Percentiles rank a stretch among this genome's conserved stretches.
phyloP scores from a whole-genome alignment of 2,113 vertebrate genomes.

The Ochotona princeps region DNA sequence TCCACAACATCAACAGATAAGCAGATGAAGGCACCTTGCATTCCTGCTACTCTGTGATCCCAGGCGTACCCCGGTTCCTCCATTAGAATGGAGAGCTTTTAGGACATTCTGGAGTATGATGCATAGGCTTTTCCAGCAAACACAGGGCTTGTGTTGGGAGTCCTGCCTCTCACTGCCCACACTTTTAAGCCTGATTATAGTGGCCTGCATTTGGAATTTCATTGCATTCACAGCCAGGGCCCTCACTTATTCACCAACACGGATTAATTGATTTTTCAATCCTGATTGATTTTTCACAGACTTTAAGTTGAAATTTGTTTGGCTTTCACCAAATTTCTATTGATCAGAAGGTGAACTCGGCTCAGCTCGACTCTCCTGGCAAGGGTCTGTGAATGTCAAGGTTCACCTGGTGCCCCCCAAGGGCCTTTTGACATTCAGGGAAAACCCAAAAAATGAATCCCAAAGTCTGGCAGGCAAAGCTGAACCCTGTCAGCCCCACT shows the following conservation, averaged over 20 bases:
- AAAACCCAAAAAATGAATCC: neutral
- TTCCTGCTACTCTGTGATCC: no score
- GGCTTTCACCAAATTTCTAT: slow-evolving; percentile 23
- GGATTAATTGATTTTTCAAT: neutral
- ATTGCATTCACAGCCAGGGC: neutral
- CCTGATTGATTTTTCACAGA: slow-evolving; percentile 49
- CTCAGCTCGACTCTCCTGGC: neutral
- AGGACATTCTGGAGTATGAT: neutral
- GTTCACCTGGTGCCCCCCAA: neutral
- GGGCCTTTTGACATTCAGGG: neutral
- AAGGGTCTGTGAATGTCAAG: neutral
- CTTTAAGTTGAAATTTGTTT: slow-evolving; percentile 54
- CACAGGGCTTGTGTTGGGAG: neutral
- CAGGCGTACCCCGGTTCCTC: neutral
- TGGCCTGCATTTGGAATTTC: neutral
- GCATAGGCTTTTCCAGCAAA: neutral
- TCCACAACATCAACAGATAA: no score
- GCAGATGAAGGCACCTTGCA: neutral
- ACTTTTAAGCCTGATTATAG: neutral
- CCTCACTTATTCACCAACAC: neutral
- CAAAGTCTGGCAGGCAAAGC: neutral
- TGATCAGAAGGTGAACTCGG: neutral
- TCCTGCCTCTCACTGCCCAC: neutral
- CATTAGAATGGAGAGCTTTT: neutral
- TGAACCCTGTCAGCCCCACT: neutral